A percentile compares a stretch with the other conserved stretches of the same genome.
phyloP scores from a whole-genome alignment of 2,113 vertebrate genomes.

The Gila orcuttii region DNA sequence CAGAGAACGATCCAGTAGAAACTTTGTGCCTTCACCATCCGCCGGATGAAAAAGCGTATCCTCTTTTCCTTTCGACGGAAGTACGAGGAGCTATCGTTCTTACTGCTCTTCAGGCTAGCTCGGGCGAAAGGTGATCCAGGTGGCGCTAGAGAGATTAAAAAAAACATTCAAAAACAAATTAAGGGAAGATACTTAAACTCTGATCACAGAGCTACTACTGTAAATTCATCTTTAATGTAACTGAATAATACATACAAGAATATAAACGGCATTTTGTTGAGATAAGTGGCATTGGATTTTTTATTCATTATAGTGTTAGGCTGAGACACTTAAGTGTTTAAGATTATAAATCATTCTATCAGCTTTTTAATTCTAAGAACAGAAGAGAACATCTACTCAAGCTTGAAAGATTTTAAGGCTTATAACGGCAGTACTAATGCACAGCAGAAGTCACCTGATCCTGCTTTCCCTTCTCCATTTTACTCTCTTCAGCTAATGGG shows the following conservation, averaged over 20 bases:
- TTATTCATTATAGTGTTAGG: not conserved
- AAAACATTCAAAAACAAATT: not conserved
- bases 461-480: not conserved
- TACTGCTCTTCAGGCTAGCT: constrained; percentile 90
- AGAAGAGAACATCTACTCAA: not conserved
- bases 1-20: constrained; percentile 98
- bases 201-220: not conserved
- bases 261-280: too few species aligned
- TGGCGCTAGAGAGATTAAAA: constrained; percentile 60
- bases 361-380: not conserved
- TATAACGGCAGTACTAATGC: too few species aligned
- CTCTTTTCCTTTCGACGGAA: constrained; percentile 96
- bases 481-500: not conserved
- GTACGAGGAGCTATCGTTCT: constrained; percentile 91
- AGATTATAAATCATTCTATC: not conserved
- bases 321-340: too few species aligned
- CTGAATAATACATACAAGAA: too few species aligned
- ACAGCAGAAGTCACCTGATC: too few species aligned
- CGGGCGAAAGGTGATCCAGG: constrained; percentile 92
- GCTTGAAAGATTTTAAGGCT: too few species aligned
- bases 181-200: not conserved
- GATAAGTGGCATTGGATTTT: not conserved
- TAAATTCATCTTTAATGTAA: not conserved
- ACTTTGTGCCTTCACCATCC: constrained; percentile 97
- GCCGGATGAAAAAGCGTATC: constrained; percentile 92